phyloP scores from a whole-genome alignment of 2,888 invertebrate species.

The Chirona hameri region DNA sequence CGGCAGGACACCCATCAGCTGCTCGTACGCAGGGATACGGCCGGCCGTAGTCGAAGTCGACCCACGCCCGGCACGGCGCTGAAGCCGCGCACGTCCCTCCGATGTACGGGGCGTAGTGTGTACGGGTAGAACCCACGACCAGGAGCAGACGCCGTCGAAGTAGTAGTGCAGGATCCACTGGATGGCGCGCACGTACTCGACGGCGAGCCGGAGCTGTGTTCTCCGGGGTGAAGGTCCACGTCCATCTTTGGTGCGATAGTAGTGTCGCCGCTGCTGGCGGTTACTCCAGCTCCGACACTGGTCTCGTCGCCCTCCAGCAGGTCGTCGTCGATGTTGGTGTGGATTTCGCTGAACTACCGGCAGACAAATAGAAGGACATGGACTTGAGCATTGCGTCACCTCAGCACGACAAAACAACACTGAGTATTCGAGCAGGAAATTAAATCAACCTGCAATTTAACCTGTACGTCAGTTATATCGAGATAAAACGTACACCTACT shows the following conservation, averaged over 20 bases:
- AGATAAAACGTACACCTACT: too few species aligned
- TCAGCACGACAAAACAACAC: too few species aligned
- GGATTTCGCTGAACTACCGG: constrained; percentile 3
- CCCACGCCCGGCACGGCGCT: constrained; percentile 34
- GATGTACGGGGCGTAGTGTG: constrained; percentile 94
- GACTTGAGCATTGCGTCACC: too few species aligned
- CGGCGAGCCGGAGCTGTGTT: constrained; percentile 74
- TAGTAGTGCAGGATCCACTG: constrained; percentile 98
- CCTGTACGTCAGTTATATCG: too few species aligned
- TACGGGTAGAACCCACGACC: constrained; percentile 98
- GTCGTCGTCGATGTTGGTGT: constrained; percentile 24
- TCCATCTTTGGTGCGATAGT: constrained; percentile 86
- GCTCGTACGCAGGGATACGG: constrained; percentile 93
- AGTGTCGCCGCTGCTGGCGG: constrained; percentile 76
- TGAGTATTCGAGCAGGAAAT: too few species aligned
- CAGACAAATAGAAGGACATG: not conserved
- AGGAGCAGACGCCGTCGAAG: constrained; percentile 91
- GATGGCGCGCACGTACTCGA: constrained; percentile 84
- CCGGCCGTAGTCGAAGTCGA: constrained; percentile 70
- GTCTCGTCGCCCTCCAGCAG: constrained; percentile 33
- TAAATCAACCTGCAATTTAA: too few species aligned
- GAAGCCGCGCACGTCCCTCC: constrained; percentile 75
- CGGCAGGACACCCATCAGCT: constrained; percentile 81
- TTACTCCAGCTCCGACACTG: constrained; percentile 65
- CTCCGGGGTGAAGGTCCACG: constrained; percentile 50